Evolutionary conservation across 1,140 invertebrate genomes (phyloP).

Genomic region (Heliothis virescens): DNA sequence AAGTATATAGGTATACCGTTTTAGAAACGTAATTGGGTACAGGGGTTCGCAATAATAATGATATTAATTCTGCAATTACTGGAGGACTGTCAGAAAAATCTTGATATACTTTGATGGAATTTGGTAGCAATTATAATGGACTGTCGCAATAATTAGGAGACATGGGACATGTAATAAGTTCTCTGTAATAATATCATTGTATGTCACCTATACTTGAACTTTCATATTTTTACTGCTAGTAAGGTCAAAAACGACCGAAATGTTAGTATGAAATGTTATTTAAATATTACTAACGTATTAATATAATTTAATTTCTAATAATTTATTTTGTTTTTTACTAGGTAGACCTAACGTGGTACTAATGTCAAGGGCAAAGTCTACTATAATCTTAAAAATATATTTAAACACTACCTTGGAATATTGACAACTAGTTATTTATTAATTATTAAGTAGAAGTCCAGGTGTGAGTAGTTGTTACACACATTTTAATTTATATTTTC

Average conservation of each 20-base stretch:
- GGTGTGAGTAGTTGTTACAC: too few relatives aligned
- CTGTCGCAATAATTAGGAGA: constrained; percentile 9
- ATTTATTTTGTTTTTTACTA: too few relatives aligned
- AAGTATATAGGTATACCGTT: background rate
- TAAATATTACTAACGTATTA: too few relatives aligned
- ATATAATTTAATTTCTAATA: too few relatives aligned
- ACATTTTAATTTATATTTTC: too few relatives aligned
- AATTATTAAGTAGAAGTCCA: too few relatives aligned
- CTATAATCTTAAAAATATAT: too few relatives aligned
- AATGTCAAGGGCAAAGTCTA: too few relatives aligned
- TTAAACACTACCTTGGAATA: too few relatives aligned
- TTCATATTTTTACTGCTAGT: background rate
- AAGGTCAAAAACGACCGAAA: constrained; percentile 17
- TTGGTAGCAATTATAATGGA: background rate
- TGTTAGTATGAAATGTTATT: too few relatives aligned
- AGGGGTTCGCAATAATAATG: constrained; percentile 5
- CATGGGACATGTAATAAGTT: constrained; percentile 3
- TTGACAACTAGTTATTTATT: too few relatives aligned
- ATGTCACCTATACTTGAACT: background rate
- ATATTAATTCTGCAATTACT: constrained; percentile 20
- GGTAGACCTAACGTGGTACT: too few relatives aligned
- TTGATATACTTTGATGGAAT: constrained; percentile 24
- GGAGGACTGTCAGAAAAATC: constrained; percentile 24
- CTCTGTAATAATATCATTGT: background rate
- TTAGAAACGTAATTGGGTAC: constrained; percentile 12